These are phyloP conservation scores for Gallinago solitaria DNA, from an alignment of 2,797 vertebrate species.

Conservation along the genomic window DNA sequence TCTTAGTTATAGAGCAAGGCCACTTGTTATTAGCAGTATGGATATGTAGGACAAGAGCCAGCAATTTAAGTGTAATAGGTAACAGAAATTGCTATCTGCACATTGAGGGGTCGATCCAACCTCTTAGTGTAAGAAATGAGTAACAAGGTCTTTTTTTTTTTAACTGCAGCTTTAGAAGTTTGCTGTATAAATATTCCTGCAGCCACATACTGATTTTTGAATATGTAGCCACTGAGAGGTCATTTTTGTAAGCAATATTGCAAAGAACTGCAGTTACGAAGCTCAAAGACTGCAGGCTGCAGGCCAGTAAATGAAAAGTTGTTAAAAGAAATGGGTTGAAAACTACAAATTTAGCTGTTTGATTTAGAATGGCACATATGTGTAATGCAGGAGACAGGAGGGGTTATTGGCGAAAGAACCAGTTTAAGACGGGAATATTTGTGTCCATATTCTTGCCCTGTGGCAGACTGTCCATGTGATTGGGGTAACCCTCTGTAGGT, in stretches of 20 bases:
- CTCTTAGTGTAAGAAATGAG: not conserved
- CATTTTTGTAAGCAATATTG: not conserved
- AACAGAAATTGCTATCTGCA: not conserved
- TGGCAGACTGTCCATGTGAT: not conserved
- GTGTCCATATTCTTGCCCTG: not conserved
- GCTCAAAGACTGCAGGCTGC: not conserved
- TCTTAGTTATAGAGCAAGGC: not conserved
- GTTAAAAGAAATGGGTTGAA: not conserved
- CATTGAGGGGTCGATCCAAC: not conserved
- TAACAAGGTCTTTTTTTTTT: not conserved
- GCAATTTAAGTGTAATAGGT: not conserved
- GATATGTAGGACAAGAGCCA: not conserved
- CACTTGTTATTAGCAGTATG: not conserved
- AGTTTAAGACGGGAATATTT: not conserved
- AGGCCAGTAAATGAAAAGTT: not conserved
- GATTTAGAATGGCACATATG: not conserved
- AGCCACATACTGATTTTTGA: not conserved
- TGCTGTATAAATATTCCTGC: not conserved
- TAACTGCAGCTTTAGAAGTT: not conserved
- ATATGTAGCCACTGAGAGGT: not conserved
- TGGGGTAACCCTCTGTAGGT: not conserved
- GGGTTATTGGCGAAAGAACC: not conserved
- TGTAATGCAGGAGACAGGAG: not conserved
- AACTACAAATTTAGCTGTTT: not conserved
- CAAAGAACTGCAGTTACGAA: not conserved